Evolutionary conservation across 2,113 vertebrate genomes (phyloP).

Genomic region (Trichomycterus rosablanca): DNA sequence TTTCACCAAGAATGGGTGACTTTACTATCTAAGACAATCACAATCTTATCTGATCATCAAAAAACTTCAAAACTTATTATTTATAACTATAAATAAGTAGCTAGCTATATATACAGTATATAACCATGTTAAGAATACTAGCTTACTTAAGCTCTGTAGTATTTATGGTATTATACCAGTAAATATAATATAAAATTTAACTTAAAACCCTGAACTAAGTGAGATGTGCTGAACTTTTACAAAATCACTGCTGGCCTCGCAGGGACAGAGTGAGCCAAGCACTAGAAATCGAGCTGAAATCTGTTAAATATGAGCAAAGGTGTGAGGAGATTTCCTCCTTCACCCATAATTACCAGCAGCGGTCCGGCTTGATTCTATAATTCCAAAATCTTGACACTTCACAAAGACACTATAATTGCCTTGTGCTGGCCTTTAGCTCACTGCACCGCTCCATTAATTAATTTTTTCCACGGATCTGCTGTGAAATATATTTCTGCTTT

Average conservation of each 20-base stretch:
- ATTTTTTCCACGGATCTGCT: conserved; percentile 60
- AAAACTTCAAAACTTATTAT: too few relatives aligned
- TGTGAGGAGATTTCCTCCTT: conserved; percentile 57
- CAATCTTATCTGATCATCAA: too few relatives aligned
- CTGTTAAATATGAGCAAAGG: conserved; percentile 56
- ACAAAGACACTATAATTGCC: conserved; percentile 77
- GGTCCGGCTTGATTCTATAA: conserved; percentile 66
- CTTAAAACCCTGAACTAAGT: conserved; percentile 26
- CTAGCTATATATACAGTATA: too few relatives aligned
- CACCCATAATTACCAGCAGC: conserved; percentile 61
- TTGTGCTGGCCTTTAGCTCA: conserved; percentile 62
- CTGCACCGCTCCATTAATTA: conserved; percentile 69
- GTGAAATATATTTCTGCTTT: conserved; percentile 60
- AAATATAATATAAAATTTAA: conserved; percentile 37
- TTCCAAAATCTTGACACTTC: conserved; percentile 75
- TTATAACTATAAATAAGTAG: too few relatives aligned
- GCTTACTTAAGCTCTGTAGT: too few relatives aligned
- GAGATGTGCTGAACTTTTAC: conserved; percentile 35
- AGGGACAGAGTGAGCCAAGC: conserved; percentile 25
- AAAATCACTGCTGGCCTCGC: conserved; percentile 33
- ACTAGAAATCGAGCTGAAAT: conserved; percentile 48
- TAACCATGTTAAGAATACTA: too few relatives aligned
- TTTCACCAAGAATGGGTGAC: too few relatives aligned
- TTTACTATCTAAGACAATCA: too few relatives aligned
- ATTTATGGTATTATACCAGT: too few relatives aligned